A percentile compares a stretch with the other conserved stretches of the same genome.
Evolutionary conservation across 2,888 invertebrate species (phyloP).

Genomic region (Mactromeris polynyma): DNA sequence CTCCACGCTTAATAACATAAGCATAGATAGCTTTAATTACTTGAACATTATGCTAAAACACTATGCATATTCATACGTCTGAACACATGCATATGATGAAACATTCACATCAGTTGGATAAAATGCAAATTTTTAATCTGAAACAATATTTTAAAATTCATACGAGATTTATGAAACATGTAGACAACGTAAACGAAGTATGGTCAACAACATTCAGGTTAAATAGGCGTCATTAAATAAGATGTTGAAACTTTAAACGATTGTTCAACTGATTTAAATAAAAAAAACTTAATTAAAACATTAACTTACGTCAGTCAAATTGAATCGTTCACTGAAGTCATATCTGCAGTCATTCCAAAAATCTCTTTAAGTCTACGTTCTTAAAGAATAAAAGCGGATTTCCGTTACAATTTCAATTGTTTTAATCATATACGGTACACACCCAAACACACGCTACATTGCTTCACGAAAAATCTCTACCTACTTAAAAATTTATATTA

Average conservation of each 20-base stretch:
- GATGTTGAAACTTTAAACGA: neutral
- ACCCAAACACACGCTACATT: neutral
- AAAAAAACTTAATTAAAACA: neutral
- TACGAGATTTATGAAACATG: too few relatives aligned
- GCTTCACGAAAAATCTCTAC: neutral
- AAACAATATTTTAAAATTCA: too few relatives aligned
- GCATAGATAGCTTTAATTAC: too few relatives aligned
- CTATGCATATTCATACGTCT: too few relatives aligned
- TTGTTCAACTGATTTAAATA: neutral
- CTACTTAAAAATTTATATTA: constrained; percentile 21
- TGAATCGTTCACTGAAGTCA: neutral
- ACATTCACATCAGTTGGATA: too few relatives aligned
- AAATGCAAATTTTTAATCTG: too few relatives aligned
- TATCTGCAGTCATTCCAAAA: neutral
- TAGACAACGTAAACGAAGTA: too few relatives aligned
- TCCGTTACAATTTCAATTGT: neutral
- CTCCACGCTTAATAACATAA: too few relatives aligned
- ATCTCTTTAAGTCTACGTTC: neutral
- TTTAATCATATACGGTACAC: neutral
- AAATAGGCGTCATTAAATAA: neutral
- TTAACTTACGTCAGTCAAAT: neutral
- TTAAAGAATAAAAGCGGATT: constrained; percentile 3
- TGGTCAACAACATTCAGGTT: too few relatives aligned
- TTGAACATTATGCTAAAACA: too few relatives aligned
- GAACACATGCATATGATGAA: too few relatives aligned